Conservation (phyloP, 2,113 vertebrate species). For the Microcebus ravelobensis region DNA sequence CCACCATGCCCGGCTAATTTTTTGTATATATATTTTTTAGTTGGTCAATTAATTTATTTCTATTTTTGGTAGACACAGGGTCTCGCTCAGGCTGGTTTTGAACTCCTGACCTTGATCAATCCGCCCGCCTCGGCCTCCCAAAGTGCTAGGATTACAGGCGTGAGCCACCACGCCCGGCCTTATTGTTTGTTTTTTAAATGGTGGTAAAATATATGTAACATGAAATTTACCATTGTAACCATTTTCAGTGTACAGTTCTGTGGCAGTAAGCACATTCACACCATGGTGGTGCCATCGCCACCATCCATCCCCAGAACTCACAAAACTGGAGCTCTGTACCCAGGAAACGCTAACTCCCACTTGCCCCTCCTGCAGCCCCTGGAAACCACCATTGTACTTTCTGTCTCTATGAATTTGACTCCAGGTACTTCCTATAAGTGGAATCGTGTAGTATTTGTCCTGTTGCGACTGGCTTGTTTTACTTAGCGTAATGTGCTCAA, state of each 20-base stretch:
- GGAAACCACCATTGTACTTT: neutral
- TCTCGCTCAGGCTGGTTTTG: too few relatives aligned
- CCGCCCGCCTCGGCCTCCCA: too few relatives aligned
- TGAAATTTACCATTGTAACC: neutral
- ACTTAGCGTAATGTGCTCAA: neutral
- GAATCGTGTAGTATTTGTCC: neutral
- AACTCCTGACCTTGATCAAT: too few relatives aligned
- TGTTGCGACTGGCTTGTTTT: neutral
- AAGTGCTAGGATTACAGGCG: too few relatives aligned
- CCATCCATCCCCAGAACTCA: neutral
- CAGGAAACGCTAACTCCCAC: neutral
- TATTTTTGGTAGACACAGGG: too few relatives aligned
- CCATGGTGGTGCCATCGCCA: neutral
- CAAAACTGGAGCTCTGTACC: neutral
- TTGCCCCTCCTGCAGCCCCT: neutral
- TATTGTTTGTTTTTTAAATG: neutral
- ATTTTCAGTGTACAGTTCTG: neutral
- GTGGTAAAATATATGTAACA: neutral
- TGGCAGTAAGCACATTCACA: neutral
- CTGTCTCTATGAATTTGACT: neutral
- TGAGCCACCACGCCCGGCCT: too few relatives aligned
- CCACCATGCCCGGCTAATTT: too few relatives aligned
- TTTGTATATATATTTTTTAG: too few relatives aligned
- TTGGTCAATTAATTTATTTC: too few relatives aligned
- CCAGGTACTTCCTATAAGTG: neutral